Conservation (phyloP, 2,113 vertebrate species). For the Rhinoptilus africanus region DNA sequence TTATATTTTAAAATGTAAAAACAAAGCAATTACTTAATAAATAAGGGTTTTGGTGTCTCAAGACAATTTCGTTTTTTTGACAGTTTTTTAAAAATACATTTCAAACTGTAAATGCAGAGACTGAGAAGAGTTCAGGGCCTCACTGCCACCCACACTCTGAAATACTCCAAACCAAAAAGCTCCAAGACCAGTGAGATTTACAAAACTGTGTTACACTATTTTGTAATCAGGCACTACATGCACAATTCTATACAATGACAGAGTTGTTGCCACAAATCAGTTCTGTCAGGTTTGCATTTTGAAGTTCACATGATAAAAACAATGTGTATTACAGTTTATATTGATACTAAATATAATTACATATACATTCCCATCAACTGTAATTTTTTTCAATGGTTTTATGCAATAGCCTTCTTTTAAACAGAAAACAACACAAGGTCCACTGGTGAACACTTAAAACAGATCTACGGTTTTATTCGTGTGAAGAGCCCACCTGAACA, state of each 20-base stretch:
- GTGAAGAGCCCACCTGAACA: background rate
- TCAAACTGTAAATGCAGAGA: background rate
- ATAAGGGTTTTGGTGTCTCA: background rate
- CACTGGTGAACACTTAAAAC: background rate
- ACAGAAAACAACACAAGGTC: background rate
- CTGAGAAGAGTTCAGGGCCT: background rate
- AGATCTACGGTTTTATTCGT: background rate
- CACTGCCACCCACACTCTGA: background rate
- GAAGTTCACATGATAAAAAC: background rate
- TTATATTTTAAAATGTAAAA: background rate
- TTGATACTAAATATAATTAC: background rate
- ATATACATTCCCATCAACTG: background rate
- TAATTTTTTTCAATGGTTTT: background rate
- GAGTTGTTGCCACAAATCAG: background rate
- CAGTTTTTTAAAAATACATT: background rate
- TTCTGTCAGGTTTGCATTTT: background rate
- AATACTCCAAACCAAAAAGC: background rate
- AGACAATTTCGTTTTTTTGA: background rate
- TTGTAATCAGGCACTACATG: background rate
- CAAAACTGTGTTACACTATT: background rate
- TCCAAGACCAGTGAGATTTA: background rate
- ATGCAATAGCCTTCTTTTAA: background rate
- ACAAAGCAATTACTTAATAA: background rate
- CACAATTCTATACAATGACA: background rate
- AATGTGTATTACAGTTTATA: background rate